Base-by-base conservation (phyloP, 2,888 invertebrate species). In the Drosophila cyrtoloma region DNA sequence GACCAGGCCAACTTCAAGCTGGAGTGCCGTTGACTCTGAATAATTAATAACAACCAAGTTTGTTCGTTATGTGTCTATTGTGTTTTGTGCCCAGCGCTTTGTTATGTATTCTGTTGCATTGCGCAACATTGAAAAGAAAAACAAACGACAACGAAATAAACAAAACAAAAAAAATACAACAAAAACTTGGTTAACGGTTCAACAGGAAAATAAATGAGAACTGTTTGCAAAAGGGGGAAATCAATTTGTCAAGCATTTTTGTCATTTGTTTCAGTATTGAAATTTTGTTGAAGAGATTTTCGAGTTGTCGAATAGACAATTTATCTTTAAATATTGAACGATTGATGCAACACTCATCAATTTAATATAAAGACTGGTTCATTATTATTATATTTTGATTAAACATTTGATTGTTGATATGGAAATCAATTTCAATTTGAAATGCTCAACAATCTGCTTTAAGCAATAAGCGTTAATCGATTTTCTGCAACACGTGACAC, bases 71-170 rank as follows among this genome's bases (percentile, higher is more conserved):
- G 75, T 59, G 72, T 62, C 77, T 57, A 81, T 86, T 86, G 86
- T 86, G 66, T 82, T 77, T 47, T 47, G 26, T 26, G 77, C 56
- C 57, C 28, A 63, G 66, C 66, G 77, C 79, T 79, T 72, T 81
- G 81, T 86, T 88, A 72, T 77, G 75, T 72, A 88, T 86, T 87
- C 86, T 85, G 88, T 81, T 86, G 86, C 85, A 86, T 85, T 86
- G 83, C 75, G 81, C 88, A 81, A 86, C 67, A 51, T 33, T 56
- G 12, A 62, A 61, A 44, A 51, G 10, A 57, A 67, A 52, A 33
- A 42, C 57, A 44, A 57, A 70, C 14, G 42, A 66, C 28, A 35
- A 35, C 35, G 35, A 35, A 37, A 37, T 19, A 58, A 19, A 53
- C 33, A 33, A 33, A 4, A 33, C 3, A 30, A 32, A 52, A 59